phyloP scores from a whole-genome alignment of 2,113 vertebrate genomes.

The Himantopus leucocephalus region DNA sequence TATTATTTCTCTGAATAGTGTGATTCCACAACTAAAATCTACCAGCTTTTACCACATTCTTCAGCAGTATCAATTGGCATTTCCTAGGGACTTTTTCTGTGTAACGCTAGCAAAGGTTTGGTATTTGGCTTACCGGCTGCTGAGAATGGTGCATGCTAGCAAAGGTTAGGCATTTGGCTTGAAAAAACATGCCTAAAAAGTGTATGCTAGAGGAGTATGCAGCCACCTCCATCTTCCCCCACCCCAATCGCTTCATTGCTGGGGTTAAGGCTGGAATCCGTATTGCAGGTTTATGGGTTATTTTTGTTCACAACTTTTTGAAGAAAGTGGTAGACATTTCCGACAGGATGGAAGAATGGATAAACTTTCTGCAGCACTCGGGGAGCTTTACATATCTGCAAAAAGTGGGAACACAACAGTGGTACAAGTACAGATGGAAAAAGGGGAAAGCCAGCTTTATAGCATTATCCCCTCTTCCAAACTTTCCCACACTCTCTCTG shows the following conservation, averaged over 20 bases:
- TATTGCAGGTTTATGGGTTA: neutral
- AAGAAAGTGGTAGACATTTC: neutral
- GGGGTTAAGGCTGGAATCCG: neutral
- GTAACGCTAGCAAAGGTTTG: neutral
- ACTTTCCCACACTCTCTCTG: neutral
- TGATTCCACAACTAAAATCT: neutral
- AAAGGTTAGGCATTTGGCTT: neutral
- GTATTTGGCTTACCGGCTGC: neutral
- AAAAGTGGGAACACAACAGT: neutral
- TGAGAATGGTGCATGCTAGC: neutral
- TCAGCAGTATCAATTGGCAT: neutral
- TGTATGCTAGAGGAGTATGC: neutral
- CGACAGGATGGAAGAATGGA: neutral
- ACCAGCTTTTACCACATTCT: neutral
- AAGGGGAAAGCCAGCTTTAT: neutral
- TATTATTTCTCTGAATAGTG: neutral
- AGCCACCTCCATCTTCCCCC: neutral
- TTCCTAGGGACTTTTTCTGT: neutral
- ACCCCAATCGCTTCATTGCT: rapidly evolving
- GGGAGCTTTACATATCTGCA: neutral
- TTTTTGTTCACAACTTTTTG: neutral
- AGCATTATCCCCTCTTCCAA: neutral
- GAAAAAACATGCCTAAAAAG: neutral
- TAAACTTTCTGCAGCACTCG: neutral
- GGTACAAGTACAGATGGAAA: neutral